Evolutionary conservation across 1,140 invertebrate genomes (phyloP), one percentile per base, ranked within the genome.

Genomic region (Teleopsis dalmanni): DNA sequence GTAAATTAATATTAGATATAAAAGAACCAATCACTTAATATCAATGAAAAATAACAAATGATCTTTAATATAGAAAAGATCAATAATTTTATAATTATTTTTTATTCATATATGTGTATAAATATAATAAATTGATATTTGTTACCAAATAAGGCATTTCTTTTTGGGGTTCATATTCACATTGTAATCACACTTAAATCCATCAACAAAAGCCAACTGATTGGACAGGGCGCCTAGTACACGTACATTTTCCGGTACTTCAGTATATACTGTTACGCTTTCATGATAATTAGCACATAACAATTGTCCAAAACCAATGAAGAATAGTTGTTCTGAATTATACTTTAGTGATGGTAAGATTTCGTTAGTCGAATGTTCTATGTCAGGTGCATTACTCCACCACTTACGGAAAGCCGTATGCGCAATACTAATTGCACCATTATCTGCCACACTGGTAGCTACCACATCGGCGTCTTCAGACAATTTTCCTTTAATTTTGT

Each of bases 361-460:
- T 35, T 78, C 65, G 52, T 76, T 71, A 29, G 56, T 34, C 62
- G 63, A 53, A 75, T 56, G 71, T 8, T 65, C 51, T 3, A 54
- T 47, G 4, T 59, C 58, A 26, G 76, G 74, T 10, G 62, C 56
- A 3, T 77, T 85, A 34, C 79, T 77, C 7, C 85, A 56, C 68
- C 68, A 65, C 16, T 61, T 50, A 3, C 49, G 47, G 60, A 93
- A 96, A 3, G 91, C 91, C 70, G 90, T 83, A 70, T 84, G 94
- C 0, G 91, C 88, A 3, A 91, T 91, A 58, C 91, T 87, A 3
- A 96, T 69, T 0, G 91, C 92, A 3, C 91, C 92, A 71, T 95
- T 96, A 62, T 95, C 92, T 7, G 91, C 91, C 35, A 96, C 29
- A 22, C 31, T 16, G 2, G 19, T 14, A 5, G 11, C 25, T n/a